These are phyloP conservation scores for Drosophila hamatofila DNA, from an alignment of 2,888 invertebrate genomes.

Conservation along the genomic window DNA sequence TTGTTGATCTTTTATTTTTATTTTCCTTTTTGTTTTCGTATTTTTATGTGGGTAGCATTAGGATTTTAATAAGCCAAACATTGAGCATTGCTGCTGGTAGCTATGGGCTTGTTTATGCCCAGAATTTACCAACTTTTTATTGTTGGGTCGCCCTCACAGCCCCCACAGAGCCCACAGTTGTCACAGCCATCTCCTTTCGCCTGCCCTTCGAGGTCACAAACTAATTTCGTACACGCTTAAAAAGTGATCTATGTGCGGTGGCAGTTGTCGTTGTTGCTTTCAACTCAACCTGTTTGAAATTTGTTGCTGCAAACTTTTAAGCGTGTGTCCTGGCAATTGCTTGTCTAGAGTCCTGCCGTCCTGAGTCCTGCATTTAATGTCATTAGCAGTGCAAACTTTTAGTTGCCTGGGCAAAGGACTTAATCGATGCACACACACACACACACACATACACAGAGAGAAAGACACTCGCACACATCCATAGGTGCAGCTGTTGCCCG, in stretches of 20 bases:
- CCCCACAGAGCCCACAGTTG: slow-evolving; percentile 19
- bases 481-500: slow-evolving; percentile 10
- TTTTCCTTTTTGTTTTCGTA: slow-evolving; percentile 34
- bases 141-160: slow-evolving; percentile 14
- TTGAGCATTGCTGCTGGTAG: slow-evolving; percentile 34
- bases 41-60: slow-evolving; percentile 70
- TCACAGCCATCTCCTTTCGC: neutral
- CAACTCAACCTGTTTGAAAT: slow-evolving; percentile 24
- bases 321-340: slow-evolving; percentile 44
- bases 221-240: slow-evolving; percentile 42
- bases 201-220: slow-evolving; percentile 38
- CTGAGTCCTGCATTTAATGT: slow-evolving; percentile 54
- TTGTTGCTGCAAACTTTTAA: slow-evolving; percentile 43
- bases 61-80: slow-evolving; percentile 77
- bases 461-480: neutral
- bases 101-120: slow-evolving; percentile 57
- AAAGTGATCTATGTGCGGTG: slow-evolving; percentile 41
- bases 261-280: slow-evolving; percentile 17
- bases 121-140: slow-evolving; percentile 36
- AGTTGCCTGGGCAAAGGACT: slow-evolving; percentile 54
- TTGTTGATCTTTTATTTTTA: slow-evolving; percentile 62
- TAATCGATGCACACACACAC: slow-evolving; percentile 64
- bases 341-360: slow-evolving; percentile 21
- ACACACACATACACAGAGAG: too few relatives aligned
- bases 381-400: slow-evolving; percentile 69